Evolutionary conservation across 2,888 invertebrate genomes (phyloP), one percentile per base, ranked within the genome.

Genomic region (Ischnura elegans): DNA sequence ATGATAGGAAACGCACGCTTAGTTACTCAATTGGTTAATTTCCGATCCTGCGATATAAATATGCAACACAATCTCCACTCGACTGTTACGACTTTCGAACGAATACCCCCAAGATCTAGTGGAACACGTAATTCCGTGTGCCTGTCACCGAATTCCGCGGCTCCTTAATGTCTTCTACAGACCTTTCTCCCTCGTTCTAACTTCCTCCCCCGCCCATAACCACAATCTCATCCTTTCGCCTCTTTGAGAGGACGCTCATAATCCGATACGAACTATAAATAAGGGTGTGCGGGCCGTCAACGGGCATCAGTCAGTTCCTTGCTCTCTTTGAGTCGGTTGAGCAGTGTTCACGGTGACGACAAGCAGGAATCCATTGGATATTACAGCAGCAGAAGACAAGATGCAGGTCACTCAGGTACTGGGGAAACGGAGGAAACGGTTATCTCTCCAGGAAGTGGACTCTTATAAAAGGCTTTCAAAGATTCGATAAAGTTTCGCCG

Each of bases 71-170:
- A 76, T 76, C 76, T 76, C 76, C 76, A 76, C 76, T 76, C 76
- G 36, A 36, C 36, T 76, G 76, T 76, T n/a, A 76, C 76, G 76
- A 76, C 76, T 76, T 76, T 76, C 76, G 36, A 76, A 76, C 76
- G 76, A 36, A 76, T 76, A 51, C 51, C 76, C 76, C 36, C 76
- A n/a, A 76, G 76, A 76, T 36, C 76, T 13, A n/a, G 2, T 76
- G 76, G 36, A 21, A 76, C 76, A 76, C 76, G 76, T 76, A 76
- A 76, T 76, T 76, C 76, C 36, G n/a, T 66, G 90, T 90, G 90
- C 90, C 90, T 90, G 90, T 90, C 90, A 90, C 90, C 90, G 90
- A 66, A 61, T 90, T 55, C 61, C 61, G 90, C 90, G 61, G 55
- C 45, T n/a, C n/a, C 61, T 76, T 76, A 76, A 76, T 76, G 36